Conservation (phyloP, 2,888 invertebrate species). For the Mythimna pallens region DNA sequence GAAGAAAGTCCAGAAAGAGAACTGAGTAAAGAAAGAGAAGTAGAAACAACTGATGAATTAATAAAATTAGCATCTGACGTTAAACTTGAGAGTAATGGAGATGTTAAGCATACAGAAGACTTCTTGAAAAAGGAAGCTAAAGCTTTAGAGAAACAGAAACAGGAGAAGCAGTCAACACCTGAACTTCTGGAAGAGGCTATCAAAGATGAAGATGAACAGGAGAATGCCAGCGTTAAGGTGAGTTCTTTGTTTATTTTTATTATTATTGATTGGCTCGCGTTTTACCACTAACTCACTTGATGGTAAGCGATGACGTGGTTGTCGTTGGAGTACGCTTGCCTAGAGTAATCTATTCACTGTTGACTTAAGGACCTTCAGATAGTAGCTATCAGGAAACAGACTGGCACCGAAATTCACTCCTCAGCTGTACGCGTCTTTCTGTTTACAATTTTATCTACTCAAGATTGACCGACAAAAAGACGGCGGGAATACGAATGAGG, state of each 20-base stretch:
- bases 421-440: too few relatives aligned
- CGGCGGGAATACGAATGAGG: too few relatives aligned
- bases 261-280: too few relatives aligned
- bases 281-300: too few relatives aligned
- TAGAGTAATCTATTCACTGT: too few relatives aligned
- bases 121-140: slow-evolving; percentile 76
- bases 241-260: slow-evolving; percentile 52
- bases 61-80: slow-evolving; percentile 69
- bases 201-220: slow-evolving; percentile 75
- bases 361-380: too few relatives aligned
- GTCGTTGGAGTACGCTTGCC: too few relatives aligned
- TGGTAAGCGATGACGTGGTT: too few relatives aligned
- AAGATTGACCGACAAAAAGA: too few relatives aligned
- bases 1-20: slow-evolving; percentile 55
- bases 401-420: too few relatives aligned
- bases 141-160: slow-evolving; percentile 68
- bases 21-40: slow-evolving; percentile 45
- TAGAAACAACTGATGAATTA: slow-evolving; percentile 64
- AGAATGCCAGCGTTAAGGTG: slow-evolving; percentile 86
- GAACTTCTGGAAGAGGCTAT: slow-evolving; percentile 84
- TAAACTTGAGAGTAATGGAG: slow-evolving; percentile 70
- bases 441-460: too few relatives aligned
- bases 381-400: too few relatives aligned
- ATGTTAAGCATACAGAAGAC: slow-evolving; percentile 75
- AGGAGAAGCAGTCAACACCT: slow-evolving; percentile 77